Evolutionary conservation across 2,797 vertebrate genomes (phyloP), one percentile per base, ranked within the genome.

Genomic region (Galagoides demidoff): DNA sequence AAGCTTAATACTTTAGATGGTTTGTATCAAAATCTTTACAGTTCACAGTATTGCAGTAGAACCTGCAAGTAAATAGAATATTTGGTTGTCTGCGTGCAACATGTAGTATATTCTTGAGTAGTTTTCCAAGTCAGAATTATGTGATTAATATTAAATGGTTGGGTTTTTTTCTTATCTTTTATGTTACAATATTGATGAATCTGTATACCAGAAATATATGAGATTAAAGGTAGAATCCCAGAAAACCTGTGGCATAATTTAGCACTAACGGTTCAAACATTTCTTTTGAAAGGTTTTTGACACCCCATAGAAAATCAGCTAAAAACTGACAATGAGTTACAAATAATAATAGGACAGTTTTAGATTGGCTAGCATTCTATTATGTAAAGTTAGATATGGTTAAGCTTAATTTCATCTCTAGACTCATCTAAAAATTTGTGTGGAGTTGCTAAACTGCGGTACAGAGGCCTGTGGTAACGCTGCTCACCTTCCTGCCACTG

Each of bases 201-300:
- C 20, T 95, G 55, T 92, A 64, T 74, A 64, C 27, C 66, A 95
- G 79, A 96, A 88, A 88, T 88, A 71, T 0, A 61, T 29, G 63
- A 76, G 10, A 74, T 76, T 88, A 55, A 89, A 84, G 23, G 85
- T 95, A 88, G 57, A 92, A 79, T 83, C 55, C 59, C 63, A 79
- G 52, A 84, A 94, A 90, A 77, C 68, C 31, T 92, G 10, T 1
- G 6, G 27, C 76, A 66, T 94, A 93, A 74, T 31, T 81, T 1
- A 27, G 45, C 37, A 90, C 27, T 82, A 34, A 85, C 77, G 29
- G 55, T 73, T 91, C 11, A 89, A n/a, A 93, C 49, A n/a, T 91
- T 88, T 92, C n/a, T 82, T 59, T 77, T 94, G 19, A 93, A 89
- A 92, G 93, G 71, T 23, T 94, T 92, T 77, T n/a, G 89, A 31